These are phyloP conservation scores for Coccyzus lansbergi DNA, from an alignment of 2,797 vertebrate genomes.

Conservation along the genomic window DNA sequence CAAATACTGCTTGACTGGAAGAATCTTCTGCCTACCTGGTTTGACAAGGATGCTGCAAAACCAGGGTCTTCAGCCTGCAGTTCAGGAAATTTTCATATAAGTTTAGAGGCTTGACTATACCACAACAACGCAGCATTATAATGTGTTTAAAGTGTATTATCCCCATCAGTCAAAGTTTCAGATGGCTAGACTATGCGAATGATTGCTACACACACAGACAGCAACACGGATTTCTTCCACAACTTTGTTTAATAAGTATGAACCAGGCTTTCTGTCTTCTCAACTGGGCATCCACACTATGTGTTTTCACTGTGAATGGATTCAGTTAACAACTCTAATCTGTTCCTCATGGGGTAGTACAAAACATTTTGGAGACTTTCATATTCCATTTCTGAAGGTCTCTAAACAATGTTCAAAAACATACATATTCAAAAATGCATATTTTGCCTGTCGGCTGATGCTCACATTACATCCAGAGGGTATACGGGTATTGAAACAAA, in stretches of 20 bases:
- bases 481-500: not conserved
- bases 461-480: not conserved
- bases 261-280: constrained; percentile 14
- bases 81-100: not conserved
- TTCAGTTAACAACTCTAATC: constrained; percentile 25
- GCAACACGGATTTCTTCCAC: constrained; percentile 16
- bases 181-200: not conserved
- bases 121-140: not conserved
- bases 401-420: not conserved
- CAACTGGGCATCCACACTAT: not conserved
- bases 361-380: constrained; percentile 26
- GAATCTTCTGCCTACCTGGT: not conserved
- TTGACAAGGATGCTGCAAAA: not conserved
- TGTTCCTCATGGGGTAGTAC: not conserved
- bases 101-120: not conserved
- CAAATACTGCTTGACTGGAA: not conserved
- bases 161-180: not conserved
- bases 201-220: not conserved
- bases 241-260: not conserved
- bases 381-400: not conserved
- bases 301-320: constrained; percentile 2
- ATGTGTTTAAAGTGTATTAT: not conserved
- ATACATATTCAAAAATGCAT: not conserved
- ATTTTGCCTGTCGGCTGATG: not conserved
- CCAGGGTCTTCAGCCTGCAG: not conserved